Evolutionary conservation across 2,113 vertebrate genomes (phyloP).

Genomic region (Eptatretus burgeri): DNA sequence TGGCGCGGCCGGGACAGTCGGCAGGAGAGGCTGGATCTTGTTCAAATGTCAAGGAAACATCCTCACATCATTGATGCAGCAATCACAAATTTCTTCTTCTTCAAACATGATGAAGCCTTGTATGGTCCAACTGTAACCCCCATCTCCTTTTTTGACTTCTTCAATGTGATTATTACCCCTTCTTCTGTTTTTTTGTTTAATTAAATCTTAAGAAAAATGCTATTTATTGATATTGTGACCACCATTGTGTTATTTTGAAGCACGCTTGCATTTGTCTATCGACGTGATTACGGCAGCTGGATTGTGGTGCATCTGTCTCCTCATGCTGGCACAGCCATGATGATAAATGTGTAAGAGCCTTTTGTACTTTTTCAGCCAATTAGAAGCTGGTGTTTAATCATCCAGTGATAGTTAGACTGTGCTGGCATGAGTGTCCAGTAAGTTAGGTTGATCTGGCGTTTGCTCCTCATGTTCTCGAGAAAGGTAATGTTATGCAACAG

Average conservation of each 20-base stretch:
- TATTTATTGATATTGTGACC: too few relatives aligned
- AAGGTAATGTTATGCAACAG: too few relatives aligned
- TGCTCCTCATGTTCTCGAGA: too few relatives aligned
- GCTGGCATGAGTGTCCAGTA: too few relatives aligned
- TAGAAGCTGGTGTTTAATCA: too few relatives aligned
- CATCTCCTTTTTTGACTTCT: conserved; percentile 92
- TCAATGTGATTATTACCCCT: conserved; percentile 33
- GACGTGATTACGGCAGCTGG: neutral
- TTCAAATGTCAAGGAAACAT: conserved; percentile 47
- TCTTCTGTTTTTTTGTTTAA: too few relatives aligned
- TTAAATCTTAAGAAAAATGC: neutral
- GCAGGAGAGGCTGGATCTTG: conserved; percentile 65
- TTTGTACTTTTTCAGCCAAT: too few relatives aligned
- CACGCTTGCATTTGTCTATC: neutral
- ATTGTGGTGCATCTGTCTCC: too few relatives aligned
- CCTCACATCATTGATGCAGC: conserved; percentile 57
- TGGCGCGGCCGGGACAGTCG: conserved; percentile 90
- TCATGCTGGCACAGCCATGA: too few relatives aligned
- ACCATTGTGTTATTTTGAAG: neutral
- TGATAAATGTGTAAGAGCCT: too few relatives aligned
- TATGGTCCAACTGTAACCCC: conserved; percentile 89
- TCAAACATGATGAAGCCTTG: conserved; percentile 60
- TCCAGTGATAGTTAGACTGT: too few relatives aligned
- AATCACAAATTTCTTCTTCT: conserved; percentile 97
- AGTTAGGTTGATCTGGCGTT: too few relatives aligned